phyloP scores from a whole-genome alignment of 2,888 invertebrate genomes.

The Melanostoma mellinum region DNA sequence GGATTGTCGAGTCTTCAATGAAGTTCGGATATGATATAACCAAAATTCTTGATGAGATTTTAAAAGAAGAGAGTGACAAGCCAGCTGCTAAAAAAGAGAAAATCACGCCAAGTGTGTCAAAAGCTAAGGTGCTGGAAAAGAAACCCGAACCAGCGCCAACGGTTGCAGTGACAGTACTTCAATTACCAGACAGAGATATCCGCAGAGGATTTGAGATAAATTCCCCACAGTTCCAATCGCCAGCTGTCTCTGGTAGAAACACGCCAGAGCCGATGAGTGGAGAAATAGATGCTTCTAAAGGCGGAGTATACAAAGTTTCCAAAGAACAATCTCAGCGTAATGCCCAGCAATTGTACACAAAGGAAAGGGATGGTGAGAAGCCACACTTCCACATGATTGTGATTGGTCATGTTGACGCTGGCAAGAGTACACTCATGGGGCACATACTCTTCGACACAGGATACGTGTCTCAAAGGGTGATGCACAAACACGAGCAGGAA shows the following conservation, averaged over 20 bases:
- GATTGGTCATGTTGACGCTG: conserved; percentile 93
- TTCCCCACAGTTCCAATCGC: conserved; percentile 88
- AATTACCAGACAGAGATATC: conserved; percentile 75
- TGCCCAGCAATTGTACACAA: conserved; percentile 85
- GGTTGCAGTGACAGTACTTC: conserved; percentile 74
- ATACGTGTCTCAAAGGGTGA: conserved; percentile 91
- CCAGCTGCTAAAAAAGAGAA: conserved; percentile 74
- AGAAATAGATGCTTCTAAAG: conserved; percentile 68
- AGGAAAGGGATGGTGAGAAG: conserved; percentile 90
- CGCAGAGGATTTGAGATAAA: conserved; percentile 79
- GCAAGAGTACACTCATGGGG: conserved; percentile 90
- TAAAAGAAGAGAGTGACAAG: conserved; percentile 82
- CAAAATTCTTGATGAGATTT: conserved; percentile 88
- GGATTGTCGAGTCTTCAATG: conserved; percentile 88
- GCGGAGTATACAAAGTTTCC: conserved; percentile 76
- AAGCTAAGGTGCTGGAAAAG: conserved; percentile 77
- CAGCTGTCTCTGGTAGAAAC: conserved; percentile 84
- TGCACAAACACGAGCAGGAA: conserved; percentile 99
- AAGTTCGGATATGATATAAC: conserved; percentile 88
- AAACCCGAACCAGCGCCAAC: conserved; percentile 48
- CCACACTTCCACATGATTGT: conserved; percentile 95
- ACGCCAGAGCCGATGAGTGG: conserved; percentile 81
- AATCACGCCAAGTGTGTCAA: conserved; percentile 56
- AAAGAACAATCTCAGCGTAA: conserved; percentile 82
- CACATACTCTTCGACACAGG: conserved; percentile 93